Evolutionary conservation across 2,888 invertebrate genomes (phyloP).

Genomic region (Lasius platythorax): DNA sequence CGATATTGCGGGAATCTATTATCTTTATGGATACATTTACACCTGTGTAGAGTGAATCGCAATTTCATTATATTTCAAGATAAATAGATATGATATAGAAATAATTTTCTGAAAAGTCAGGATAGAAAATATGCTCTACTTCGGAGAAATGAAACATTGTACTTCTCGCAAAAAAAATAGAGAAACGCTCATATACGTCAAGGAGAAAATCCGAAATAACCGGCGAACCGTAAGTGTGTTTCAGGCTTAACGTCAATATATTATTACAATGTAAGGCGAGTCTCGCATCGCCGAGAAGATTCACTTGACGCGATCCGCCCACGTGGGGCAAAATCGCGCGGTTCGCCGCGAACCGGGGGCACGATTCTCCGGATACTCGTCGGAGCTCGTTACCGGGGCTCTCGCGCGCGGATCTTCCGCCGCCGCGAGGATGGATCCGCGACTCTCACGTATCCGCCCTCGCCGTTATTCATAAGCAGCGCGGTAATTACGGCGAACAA

Average conservation of each 20-base stretch:
- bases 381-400: constrained; percentile 41
- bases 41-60: neutral
- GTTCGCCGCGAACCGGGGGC: constrained; percentile 12
- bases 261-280: constrained; percentile 23
- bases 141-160: neutral
- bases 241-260: constrained; percentile 10
- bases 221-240: constrained; percentile 10
- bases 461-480: constrained; percentile 54
- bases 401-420: constrained; percentile 36
- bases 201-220: neutral
- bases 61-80: neutral
- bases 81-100: neutral
- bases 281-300: constrained; percentile 9
- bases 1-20: neutral
- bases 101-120: neutral
- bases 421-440: constrained; percentile 38
- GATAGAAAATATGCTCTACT: neutral
- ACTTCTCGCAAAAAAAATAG: neutral
- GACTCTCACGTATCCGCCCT: constrained; percentile 44
- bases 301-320: constrained; percentile 51
- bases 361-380: constrained; percentile 29
- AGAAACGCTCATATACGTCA: neutral
- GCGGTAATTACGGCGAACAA: constrained; percentile 48
- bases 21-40: neutral
- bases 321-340: constrained; percentile 34